These are phyloP conservation scores for Echeneis naucrates DNA, from an alignment of 2,797 vertebrate species.

Conservation along the genomic window DNA sequence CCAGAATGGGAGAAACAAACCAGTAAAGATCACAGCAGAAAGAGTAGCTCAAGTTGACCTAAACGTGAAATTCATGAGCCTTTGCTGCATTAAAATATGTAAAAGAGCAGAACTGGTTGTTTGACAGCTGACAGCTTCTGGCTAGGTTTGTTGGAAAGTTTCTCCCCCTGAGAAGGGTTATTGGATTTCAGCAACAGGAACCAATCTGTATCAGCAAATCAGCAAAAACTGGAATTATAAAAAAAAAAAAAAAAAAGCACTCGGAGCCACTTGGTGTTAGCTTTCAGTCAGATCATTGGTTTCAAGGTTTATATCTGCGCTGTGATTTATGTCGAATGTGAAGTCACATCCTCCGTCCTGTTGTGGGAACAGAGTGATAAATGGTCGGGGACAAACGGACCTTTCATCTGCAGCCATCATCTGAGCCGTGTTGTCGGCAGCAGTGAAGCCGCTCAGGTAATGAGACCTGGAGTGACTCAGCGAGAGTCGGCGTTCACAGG, in stretches of 20 bases:
- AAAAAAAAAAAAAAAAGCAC: constrained; percentile 6
- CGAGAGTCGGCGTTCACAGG: constrained; percentile 23
- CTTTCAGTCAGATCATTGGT: constrained; percentile 8
- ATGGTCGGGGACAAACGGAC: not conserved
- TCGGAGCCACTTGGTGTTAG: not conserved
- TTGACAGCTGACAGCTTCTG: not conserved
- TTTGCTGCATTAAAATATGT: not conserved
- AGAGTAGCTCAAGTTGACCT: no score
- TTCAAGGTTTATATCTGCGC: not conserved
- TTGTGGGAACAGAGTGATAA: constrained; percentile 11
- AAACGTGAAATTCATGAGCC: no score
- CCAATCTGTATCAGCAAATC: not conserved
- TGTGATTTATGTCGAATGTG: constrained; percentile 14
- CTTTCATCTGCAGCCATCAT: not conserved
- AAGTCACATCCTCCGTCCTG: constrained; percentile 15
- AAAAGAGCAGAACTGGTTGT: not conserved
- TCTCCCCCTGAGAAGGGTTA: not conserved
- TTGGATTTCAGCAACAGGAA: not conserved
- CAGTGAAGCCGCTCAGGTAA: constrained; percentile 10
- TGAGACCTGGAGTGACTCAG: constrained; percentile 18
- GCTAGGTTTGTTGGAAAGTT: not conserved
- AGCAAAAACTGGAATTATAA: constrained; percentile 15
- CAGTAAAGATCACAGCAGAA: no score
- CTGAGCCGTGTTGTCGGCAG: constrained; percentile 19
- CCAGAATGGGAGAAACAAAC: no score